Evolutionary conservation across 2,113 vertebrate species (phyloP).

Genomic region (Typhlomys cinereus): DNA sequence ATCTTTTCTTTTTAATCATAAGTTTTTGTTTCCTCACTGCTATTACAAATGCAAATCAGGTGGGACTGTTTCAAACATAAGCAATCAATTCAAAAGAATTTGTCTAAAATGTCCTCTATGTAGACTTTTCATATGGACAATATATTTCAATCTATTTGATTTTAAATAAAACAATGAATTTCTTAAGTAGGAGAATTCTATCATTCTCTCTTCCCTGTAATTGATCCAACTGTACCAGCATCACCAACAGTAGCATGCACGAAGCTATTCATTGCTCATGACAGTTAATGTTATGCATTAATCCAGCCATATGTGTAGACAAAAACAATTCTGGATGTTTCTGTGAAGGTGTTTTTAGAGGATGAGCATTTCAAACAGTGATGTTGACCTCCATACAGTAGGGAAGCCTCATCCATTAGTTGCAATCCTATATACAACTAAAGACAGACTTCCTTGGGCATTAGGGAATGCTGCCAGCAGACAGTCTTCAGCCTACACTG

Average conservation of each 20-base stretch:
- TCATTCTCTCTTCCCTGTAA: neutral
- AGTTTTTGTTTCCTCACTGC: neutral
- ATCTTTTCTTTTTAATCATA: neutral
- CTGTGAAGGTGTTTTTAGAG: neutral
- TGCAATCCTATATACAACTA: neutral
- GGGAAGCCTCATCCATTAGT: neutral
- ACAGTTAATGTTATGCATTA: neutral
- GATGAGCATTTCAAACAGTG: neutral
- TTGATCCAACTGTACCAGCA: neutral
- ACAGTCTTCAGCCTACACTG: neutral
- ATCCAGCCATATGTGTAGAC: neutral
- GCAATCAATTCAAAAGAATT: neutral
- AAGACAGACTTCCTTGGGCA: neutral
- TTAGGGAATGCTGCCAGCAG: neutral
- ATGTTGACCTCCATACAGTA: neutral
- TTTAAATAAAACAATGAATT: neutral
- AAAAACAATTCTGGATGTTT: neutral
- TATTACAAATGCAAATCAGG: neutral
- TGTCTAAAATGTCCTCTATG: neutral
- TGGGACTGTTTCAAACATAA: neutral
- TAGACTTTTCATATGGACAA: neutral
- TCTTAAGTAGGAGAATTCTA: neutral
- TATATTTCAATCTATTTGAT: neutral
- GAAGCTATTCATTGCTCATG: neutral
- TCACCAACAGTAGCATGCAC: neutral